Evolutionary conservation across 1,140 invertebrate genomes (phyloP).

Genomic region (Tetramorium parvispinum): DNA sequence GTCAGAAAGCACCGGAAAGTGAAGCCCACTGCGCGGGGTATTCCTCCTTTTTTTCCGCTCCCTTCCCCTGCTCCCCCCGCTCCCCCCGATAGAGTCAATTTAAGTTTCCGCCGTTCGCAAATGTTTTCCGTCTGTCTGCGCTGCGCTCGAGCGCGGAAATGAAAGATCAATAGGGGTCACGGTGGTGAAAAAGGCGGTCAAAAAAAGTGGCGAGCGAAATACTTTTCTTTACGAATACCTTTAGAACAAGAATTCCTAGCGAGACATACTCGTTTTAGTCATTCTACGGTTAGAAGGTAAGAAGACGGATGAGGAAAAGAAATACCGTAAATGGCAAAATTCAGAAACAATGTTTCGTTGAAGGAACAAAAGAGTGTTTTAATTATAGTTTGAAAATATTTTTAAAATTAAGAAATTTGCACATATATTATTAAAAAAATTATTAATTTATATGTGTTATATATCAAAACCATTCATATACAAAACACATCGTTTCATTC

Average conservation of each 20-base stretch:
- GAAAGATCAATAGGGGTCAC: slow-evolving; percentile 50
- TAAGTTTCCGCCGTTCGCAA: slow-evolving; percentile 56
- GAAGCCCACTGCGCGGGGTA: neutral
- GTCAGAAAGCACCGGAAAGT: slow-evolving; percentile 30
- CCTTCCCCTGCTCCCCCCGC: neutral
- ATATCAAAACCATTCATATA: neutral
- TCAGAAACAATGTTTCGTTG: neutral
- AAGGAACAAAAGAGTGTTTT: neutral
- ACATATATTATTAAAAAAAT: neutral
- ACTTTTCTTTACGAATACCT: slow-evolving; percentile 20
- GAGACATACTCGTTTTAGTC: neutral
- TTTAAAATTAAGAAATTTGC: neutral
- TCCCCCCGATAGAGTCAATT: slow-evolving; percentile 46
- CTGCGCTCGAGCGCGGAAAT: slow-evolving; percentile 32
- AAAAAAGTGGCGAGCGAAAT: slow-evolving; percentile 26
- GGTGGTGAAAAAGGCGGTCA: slow-evolving; percentile 9
- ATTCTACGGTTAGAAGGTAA: neutral
- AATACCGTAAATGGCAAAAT: neutral
- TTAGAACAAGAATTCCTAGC: neutral
- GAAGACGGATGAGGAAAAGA: neutral
- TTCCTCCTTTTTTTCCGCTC: neutral
- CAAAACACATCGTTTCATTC: neutral
- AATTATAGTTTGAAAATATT: slow-evolving; percentile 1
- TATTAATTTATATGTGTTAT: neutral
- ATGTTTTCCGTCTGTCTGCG: slow-evolving; percentile 55